phyloP scores from a whole-genome alignment of 2,888 invertebrate genomes.

The Ophion ellenae region DNA sequence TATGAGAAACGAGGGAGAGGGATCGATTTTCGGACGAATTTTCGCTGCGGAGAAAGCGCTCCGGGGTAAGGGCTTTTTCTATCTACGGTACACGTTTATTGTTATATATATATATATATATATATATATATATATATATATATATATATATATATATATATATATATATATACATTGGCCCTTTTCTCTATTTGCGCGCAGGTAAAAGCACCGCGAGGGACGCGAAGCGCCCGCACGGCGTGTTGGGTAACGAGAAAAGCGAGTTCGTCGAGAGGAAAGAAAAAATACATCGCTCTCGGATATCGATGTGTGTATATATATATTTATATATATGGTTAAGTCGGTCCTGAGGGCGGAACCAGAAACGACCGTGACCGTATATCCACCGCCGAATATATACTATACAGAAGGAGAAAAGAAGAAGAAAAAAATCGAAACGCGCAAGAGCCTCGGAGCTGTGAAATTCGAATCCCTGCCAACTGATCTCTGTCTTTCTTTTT shows the following conservation, averaged over 20 bases:
- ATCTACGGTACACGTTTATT: constrained; percentile 41
- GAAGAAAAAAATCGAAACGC: constrained; percentile 27
- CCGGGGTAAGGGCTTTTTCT: constrained; percentile 48
- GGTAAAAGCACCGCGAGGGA: constrained; percentile 54
- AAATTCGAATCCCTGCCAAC: constrained; percentile 41
- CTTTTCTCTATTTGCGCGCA: constrained; percentile 59
- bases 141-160: constrained; percentile 23
- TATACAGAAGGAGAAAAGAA: not conserved
- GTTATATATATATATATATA: constrained; percentile 14
- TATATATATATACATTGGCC: constrained; percentile 36
- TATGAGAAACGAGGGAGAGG: constrained; percentile 69
- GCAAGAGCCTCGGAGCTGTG: constrained; percentile 19
- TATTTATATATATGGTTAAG: constrained; percentile 4
- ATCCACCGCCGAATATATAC: constrained; percentile 1
- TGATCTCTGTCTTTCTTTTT: not conserved
- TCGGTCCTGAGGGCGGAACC: constrained; percentile 52
- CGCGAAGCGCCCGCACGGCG: constrained; percentile 27
- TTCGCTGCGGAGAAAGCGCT: constrained; percentile 61
- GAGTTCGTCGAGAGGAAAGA: constrained; percentile 48
- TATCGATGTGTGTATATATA: constrained; percentile 14
- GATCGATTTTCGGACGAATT: constrained; percentile 68
- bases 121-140: constrained; percentile 4
- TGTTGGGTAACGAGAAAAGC: constrained; percentile 58
- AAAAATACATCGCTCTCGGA: constrained; percentile 37
- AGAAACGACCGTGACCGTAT: constrained; percentile 48